phyloP scores from a whole-genome alignment of 92 coral and sea anemone genomes.

The Galaxea fascicularis region DNA sequence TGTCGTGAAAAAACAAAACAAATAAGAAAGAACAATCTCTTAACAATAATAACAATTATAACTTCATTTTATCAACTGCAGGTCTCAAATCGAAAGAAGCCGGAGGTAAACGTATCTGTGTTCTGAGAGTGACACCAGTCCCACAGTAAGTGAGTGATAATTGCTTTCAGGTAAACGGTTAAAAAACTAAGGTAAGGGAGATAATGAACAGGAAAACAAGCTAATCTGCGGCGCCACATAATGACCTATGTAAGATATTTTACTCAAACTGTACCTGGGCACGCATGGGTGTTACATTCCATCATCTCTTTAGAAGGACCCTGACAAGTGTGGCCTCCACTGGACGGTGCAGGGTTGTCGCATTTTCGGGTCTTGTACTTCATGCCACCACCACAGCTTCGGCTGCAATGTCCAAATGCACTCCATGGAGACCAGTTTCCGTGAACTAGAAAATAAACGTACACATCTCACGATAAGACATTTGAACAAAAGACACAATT shows the following conservation, averaged over 20 bases:
- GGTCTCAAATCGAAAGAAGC: too few species aligned
- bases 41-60: too few species aligned
- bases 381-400: conserved; percentile 51
- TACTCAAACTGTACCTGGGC: neutral
- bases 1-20: too few species aligned
- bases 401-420: conserved; percentile 32
- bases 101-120: too few species aligned
- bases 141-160: too few species aligned
- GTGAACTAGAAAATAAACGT: conserved; percentile 11
- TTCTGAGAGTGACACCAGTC: too few species aligned
- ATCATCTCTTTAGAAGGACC: neutral
- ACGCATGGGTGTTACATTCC: neutral
- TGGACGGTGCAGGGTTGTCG: conserved; percentile 34
- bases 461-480: neutral
- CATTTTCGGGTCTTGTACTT: conserved; percentile 46
- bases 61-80: too few species aligned
- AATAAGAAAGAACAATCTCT: too few species aligned
- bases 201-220: neutral
- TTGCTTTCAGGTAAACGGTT: too few species aligned
- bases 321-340: conserved; percentile 16
- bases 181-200: too few species aligned
- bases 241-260: too few species aligned
- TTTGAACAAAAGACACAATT: too few species aligned
- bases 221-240: neutral
- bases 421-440: conserved; percentile 39